A percentile compares a stretch with the other conserved stretches of the same genome.
These are phyloP conservation scores for Saxidomus purpurata DNA, from an alignment of 1,140 invertebrate species.

Conservation along the genomic window DNA sequence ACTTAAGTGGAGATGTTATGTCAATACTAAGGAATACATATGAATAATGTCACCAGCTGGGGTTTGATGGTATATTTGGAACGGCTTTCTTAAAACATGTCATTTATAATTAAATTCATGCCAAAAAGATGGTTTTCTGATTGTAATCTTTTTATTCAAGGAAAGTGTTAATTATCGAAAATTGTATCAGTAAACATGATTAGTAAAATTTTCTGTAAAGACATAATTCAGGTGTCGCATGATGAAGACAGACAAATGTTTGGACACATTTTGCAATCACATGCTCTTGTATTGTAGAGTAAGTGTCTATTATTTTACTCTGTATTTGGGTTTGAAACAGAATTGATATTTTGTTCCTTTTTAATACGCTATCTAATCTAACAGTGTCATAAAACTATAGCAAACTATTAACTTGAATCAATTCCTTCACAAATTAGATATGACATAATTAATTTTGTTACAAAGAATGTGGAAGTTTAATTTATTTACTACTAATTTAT, in stretches of 20 bases:
- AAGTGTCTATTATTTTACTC: no score
- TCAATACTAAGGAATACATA: constrained; percentile 11
- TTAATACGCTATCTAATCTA: no score
- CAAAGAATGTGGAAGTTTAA: no score
- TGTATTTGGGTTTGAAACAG: no score
- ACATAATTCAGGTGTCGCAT: not conserved
- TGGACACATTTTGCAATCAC: not conserved
- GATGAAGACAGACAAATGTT: not conserved
- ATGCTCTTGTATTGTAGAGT: not conserved
- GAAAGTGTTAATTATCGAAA: constrained; percentile 21
- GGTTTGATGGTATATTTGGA: constrained; percentile 33
- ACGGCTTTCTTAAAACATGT: constrained; percentile 36
- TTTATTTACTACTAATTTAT: no score
- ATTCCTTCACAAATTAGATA: no score
- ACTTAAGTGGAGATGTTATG: not conserved
- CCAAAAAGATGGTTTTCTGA: constrained; percentile 12
- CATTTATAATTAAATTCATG: constrained; percentile 61
- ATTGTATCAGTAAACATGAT: constrained; percentile 53
- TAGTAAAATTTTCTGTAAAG: constrained; percentile 1
- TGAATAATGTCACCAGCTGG: constrained; percentile 48
- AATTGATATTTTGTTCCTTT: not conserved
- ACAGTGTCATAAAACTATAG: no score
- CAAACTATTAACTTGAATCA: no score
- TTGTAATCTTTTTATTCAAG: constrained; percentile 14
- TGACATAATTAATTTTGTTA: no score